Evolutionary conservation across 2,797 vertebrate genomes (phyloP), one percentile per base, ranked within the genome.

Genomic region (Melanotaenia nigrans): DNA sequence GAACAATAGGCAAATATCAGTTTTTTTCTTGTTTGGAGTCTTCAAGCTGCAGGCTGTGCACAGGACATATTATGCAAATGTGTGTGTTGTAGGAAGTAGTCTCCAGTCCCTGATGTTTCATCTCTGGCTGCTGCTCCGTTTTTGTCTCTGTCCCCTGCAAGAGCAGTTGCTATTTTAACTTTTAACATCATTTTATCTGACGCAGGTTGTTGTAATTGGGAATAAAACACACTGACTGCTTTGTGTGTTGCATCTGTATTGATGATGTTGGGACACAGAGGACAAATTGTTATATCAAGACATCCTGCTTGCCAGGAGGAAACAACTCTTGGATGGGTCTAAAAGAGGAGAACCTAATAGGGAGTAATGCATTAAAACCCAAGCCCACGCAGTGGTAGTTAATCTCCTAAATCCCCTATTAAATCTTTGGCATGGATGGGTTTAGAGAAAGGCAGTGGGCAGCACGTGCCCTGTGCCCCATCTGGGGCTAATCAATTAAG

Each of bases 391-490:
- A 90, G 79, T 87, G 78, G 83, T 88, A 78, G 81, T 85, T 93
- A 93, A 95, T 93, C 91, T 92, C 81, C 88, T 89, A 90, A 94
- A 93, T 93, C 90, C 87, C 78, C 86, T 86, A 78, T 90, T 89
- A 90, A 90, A 86, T 90, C 88, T 89, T 86, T 76, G 84, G 85
- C 79, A 82, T 73, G 84, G 85, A 83, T 69, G 83, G 78, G 80
- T 90, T 92, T 89, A 84, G 78, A 67, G 76, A 83, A 82, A 86
- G 85, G 72, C 87, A 84, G 78, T 54, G 78, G 78, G 81, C 83
- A 68, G 81, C 87, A 90, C 85, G 84, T 87, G 91, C 65, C 71
- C 69, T 66, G 76, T 61, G 58, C 83, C 87, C 81, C 85, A 84
- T 78, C 71, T 75, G 73, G 81, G 78, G 90, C 87, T 92, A 92